phyloP scores from a whole-genome alignment of 2,888 invertebrate genomes.

The Linyphia triangularis region DNA sequence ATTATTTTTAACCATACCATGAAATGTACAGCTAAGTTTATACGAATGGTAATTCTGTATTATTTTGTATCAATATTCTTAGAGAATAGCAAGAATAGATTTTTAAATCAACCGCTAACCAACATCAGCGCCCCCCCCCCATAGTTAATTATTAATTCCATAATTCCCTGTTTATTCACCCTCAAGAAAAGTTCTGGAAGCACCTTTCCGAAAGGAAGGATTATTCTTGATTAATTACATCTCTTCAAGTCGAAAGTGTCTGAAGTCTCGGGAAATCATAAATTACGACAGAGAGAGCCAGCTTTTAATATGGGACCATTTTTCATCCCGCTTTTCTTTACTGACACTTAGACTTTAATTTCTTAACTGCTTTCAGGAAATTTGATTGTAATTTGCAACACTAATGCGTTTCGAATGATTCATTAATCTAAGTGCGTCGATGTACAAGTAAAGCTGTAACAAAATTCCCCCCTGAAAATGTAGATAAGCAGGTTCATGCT shows the following conservation, averaged over 20 bases:
- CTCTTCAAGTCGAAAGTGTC: slow-evolving; percentile 29
- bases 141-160: slow-evolving; percentile 22
- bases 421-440: slow-evolving; percentile 54
- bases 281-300: slow-evolving; percentile 36
- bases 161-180: slow-evolving; percentile 4
- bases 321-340: slow-evolving; percentile 44
- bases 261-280: slow-evolving; percentile 52
- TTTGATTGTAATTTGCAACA: slow-evolving; percentile 66
- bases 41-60: no score
- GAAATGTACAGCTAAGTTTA: no score
- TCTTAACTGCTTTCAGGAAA: slow-evolving; percentile 64
- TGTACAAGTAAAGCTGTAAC: neutral
- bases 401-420: slow-evolving; percentile 70
- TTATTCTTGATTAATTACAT: slow-evolving; percentile 58
- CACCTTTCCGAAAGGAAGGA: slow-evolving; percentile 41
- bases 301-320: slow-evolving; percentile 55
- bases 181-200: neutral
- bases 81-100: no score
- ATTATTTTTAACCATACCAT: no score
- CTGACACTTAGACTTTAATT: slow-evolving; percentile 60
- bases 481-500: slow-evolving; percentile 15
- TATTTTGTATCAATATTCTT: no score
- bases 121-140: neutral
- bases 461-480: slow-evolving; percentile 33
- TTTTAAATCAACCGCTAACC: no score